phyloP scores from a whole-genome alignment of 1,140 invertebrate genomes.

The Dendroctonus ponderosae region DNA sequence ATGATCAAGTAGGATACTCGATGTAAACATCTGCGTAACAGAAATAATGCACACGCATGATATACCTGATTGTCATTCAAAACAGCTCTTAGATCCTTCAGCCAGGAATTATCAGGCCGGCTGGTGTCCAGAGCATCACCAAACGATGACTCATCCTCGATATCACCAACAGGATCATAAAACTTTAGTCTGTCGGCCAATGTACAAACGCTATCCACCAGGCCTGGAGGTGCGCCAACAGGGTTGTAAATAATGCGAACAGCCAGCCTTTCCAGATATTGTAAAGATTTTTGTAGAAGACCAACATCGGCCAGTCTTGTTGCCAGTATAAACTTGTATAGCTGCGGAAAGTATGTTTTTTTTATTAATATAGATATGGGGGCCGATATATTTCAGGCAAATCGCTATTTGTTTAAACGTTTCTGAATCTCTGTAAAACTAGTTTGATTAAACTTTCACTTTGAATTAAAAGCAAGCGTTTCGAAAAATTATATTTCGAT shows the following conservation, averaged over 20 bases:
- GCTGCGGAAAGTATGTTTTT: constrained; percentile 52
- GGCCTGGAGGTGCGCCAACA: constrained; percentile 55
- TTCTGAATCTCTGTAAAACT: too few relatives aligned
- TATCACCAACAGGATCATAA: constrained; percentile 66
- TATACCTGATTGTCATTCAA: constrained; percentile 44
- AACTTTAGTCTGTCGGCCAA: constrained; percentile 75
- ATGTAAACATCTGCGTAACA: too few relatives aligned
- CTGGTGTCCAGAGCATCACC: constrained; percentile 42
- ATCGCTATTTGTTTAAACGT: too few relatives aligned
- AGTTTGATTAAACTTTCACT: too few relatives aligned
- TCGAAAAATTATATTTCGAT: not conserved
- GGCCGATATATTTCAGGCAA: constrained; percentile 11
- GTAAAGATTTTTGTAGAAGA: constrained; percentile 70
- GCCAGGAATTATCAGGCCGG: constrained; percentile 55
- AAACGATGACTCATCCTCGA: constrained; percentile 44
- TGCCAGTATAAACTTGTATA: constrained; percentile 73
- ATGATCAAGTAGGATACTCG: too few relatives aligned
- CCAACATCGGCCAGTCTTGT: constrained; percentile 77
- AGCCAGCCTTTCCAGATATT: constrained; percentile 80
- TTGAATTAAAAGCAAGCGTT: too few relatives aligned
- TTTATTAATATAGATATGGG: not conserved
- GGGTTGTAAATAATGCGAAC: constrained; percentile 63
- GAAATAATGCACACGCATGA: too few relatives aligned
- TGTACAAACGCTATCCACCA: constrained; percentile 65
- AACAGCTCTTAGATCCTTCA: constrained; percentile 52